These are phyloP conservation scores for Pachymerium ferrugineum DNA, from an alignment of 2,888 invertebrate genomes.

Conservation along the genomic window DNA sequence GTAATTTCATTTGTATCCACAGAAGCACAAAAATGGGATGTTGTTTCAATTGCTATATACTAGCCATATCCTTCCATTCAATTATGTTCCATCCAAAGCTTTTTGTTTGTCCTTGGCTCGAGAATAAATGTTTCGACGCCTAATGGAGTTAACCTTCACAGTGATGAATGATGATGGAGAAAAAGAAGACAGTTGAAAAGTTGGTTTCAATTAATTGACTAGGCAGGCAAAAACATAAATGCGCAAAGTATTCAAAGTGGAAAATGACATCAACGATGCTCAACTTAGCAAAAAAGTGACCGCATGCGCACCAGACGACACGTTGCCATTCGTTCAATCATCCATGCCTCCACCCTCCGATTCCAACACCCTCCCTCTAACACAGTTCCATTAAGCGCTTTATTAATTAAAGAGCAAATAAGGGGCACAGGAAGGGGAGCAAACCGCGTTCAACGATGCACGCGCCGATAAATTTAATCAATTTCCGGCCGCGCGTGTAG, in stretches of 20 bases:
- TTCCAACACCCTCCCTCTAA: constrained; percentile 3
- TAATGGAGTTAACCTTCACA: constrained; percentile 9
- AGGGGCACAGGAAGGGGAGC: constrained; percentile 21
- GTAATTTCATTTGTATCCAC: no score
- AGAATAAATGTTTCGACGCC: constrained; percentile 8
- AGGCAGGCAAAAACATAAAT: not conserved
- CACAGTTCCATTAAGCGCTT: constrained; percentile 25
- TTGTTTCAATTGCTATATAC: not conserved
- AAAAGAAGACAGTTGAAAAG: constrained; percentile 4
- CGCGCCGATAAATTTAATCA: constrained; percentile 32
- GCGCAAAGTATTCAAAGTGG: not conserved
- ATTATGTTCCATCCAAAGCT: not conserved
- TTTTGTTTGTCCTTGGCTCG: constrained; percentile 1
- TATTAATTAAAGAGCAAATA: constrained; percentile 33
- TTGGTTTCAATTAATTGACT: constrained; percentile 8
- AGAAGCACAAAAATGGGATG: no score
- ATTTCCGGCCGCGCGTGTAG: constrained; percentile 27
- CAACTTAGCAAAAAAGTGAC: constrained; percentile 1
- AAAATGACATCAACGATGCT: not conserved
- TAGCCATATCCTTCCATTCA: not conserved
- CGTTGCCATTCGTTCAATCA: constrained; percentile 6
- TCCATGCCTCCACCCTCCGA: constrained; percentile 6
- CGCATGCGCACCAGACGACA: constrained; percentile 16
- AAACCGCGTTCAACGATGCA: constrained; percentile 22
- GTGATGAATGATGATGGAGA: not conserved